Conservation (phyloP, 2,113 vertebrate species). For the Gyps fulvus region DNA sequence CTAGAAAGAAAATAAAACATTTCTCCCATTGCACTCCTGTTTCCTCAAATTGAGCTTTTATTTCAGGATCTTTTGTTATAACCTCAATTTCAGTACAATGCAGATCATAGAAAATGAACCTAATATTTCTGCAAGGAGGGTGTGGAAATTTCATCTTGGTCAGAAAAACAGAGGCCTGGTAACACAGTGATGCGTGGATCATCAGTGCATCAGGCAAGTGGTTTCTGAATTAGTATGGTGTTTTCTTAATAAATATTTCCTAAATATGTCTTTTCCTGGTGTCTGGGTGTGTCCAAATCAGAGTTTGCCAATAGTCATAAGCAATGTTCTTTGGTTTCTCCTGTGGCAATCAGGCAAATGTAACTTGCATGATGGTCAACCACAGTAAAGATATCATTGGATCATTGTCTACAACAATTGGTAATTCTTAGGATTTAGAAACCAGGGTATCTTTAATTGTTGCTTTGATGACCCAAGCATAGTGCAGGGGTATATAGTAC, state of each 20-base stretch:
- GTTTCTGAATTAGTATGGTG: not conserved
- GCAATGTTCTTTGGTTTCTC: accelerated
- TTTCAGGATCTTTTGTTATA: not conserved
- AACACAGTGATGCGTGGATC: not conserved
- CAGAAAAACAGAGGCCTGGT: not conserved
- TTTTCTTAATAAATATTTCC: not conserved
- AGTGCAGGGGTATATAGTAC: not conserved
- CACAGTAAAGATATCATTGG: not conserved
- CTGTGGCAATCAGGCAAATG: not conserved
- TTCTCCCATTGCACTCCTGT: not conserved
- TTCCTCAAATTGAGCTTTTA: not conserved
- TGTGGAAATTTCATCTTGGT: not conserved
- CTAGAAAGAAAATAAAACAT: not conserved
- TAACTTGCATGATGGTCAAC: not conserved
- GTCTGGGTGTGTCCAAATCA: not conserved
- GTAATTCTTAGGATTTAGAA: not conserved
- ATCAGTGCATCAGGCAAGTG: not conserved
- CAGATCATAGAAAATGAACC: not conserved
- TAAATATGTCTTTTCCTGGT: not conserved
- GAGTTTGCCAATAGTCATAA: not conserved
- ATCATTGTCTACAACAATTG: not conserved
- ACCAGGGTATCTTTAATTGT: not conserved
- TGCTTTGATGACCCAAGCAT: not conserved
- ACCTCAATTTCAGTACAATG: not conserved
- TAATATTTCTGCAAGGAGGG: not conserved